A percentile compares a stretch with the other conserved stretches of the same genome.
These are phyloP conservation scores for Corythornis cristatus DNA, from an alignment of 2,113 vertebrate genomes.

Conservation along the genomic window DNA sequence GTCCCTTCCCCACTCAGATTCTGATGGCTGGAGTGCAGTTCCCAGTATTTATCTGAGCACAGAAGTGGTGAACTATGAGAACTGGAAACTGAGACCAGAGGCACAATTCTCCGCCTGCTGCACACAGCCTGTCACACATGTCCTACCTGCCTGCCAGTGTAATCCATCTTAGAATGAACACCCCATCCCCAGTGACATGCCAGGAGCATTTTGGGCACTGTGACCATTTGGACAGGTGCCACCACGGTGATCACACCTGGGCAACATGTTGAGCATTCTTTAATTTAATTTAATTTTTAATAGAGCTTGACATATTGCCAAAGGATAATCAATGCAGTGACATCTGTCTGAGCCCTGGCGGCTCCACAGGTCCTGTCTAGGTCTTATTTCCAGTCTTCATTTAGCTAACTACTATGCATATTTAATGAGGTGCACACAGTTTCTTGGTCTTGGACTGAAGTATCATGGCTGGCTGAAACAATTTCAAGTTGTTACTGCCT, in stretches of 20 bases:
- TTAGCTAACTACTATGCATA: conserved; percentile 39
- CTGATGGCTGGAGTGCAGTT: not conserved
- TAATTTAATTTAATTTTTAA: conserved; percentile 61
- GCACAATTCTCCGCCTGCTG: not conserved
- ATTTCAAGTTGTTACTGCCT: not conserved
- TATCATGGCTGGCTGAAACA: not conserved
- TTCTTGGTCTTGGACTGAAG: not conserved
- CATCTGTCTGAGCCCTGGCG: conserved; percentile 25
- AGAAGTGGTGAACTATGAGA: not conserved
- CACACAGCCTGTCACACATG: not conserved
- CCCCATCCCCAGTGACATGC: fast-evolving
- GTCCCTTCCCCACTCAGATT: not conserved
- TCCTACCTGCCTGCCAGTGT: not conserved
- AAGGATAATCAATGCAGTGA: conserved; percentile 23
- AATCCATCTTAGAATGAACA: not conserved
- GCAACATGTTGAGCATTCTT: not conserved
- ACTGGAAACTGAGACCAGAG: not conserved
- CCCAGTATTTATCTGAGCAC: not conserved
- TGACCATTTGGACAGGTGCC: not conserved
- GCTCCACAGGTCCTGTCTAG: conserved; percentile 4
- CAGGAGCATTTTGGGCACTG: not conserved
- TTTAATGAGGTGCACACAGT: not conserved
- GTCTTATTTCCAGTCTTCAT: conserved; percentile 15
- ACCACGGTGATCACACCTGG: not conserved
- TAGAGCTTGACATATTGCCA: conserved; percentile 36